These are phyloP conservation scores for Mormyrus proboscirostris DNA, from an alignment of 2,797 vertebrate species.

Conservation along the genomic window DNA sequence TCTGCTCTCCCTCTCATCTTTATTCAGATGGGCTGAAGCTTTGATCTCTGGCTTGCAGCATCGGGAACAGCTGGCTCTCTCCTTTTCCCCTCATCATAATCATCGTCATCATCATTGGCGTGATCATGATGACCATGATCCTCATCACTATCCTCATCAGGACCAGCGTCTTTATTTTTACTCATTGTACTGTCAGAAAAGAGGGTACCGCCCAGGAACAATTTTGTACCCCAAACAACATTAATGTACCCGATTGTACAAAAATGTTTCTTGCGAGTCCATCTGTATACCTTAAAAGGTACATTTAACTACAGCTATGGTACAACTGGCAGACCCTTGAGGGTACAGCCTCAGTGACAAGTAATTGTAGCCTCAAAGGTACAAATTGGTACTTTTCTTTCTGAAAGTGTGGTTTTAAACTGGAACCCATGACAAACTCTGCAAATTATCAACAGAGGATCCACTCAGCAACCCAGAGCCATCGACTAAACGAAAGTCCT, in stretches of 20 bases:
- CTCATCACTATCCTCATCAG: background rate
- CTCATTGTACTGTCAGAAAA: background rate
- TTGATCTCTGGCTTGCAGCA: slow-evolving; percentile 7
- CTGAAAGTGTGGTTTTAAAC: background rate
- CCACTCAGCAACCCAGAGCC: background rate
- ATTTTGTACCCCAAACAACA: background rate
- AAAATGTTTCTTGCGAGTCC: background rate
- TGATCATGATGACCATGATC: background rate
- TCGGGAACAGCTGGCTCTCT: background rate
- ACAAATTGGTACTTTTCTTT: background rate
- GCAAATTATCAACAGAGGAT: background rate
- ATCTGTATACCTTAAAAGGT: background rate
- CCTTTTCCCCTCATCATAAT: background rate
- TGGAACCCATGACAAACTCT: background rate
- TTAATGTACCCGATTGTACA: background rate
- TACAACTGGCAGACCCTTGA: background rate
- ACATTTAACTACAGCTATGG: background rate
- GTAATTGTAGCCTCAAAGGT: background rate
- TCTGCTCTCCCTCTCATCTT: background rate
- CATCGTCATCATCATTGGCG: background rate
- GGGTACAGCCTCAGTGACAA: background rate
- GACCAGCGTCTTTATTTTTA: background rate
- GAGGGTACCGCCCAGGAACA: background rate
- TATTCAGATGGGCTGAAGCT: slow-evolving; percentile 40
- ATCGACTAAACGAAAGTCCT: background rate